Percentiles rank a stretch among this genome's conserved stretches.
These are phyloP conservation scores for Euura saliciscinereae DNA, from an alignment of 1,140 invertebrate genomes.

Conservation along the genomic window DNA sequence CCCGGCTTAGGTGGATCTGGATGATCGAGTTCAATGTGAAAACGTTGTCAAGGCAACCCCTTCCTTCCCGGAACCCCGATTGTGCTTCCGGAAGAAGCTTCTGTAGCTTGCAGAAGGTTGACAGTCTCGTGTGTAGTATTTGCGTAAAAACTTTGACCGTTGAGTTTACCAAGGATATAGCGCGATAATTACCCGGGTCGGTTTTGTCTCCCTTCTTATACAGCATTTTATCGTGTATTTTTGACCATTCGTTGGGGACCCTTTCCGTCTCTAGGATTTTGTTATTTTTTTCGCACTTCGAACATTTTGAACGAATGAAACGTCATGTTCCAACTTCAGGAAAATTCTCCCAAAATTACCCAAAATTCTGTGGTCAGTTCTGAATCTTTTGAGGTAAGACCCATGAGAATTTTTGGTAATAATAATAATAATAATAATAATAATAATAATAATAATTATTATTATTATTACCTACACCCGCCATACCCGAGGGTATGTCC, in stretches of 20 bases:
- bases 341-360: too few species aligned
- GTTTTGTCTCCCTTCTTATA: slow-evolving; percentile 28
- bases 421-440: too few species aligned
- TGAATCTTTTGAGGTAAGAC: too few species aligned
- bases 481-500: too few species aligned
- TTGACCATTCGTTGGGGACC: not conserved
- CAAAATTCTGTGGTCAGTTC: too few species aligned
- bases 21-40: slow-evolving; percentile 22
- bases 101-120: slow-evolving; percentile 22
- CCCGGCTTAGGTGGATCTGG: slow-evolving; percentile 11
- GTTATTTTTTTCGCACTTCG: not conserved
- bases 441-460: too few species aligned
- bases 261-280: not conserved
- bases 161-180: slow-evolving; percentile 29
- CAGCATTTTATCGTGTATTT: slow-evolving; percentile 7
- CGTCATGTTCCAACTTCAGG: too few species aligned
- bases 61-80: slow-evolving; percentile 28
- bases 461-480: too few species aligned
- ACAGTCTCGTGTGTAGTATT: slow-evolving; percentile 21
- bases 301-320: too few species aligned
- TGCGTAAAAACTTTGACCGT: slow-evolving; percentile 27
- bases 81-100: slow-evolving; percentile 27
- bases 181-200: slow-evolving; percentile 30
- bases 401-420: too few species aligned
- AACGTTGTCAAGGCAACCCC: slow-evolving; percentile 30